Evolutionary conservation across 2,113 vertebrate species (phyloP), one percentile per base, ranked within the genome.

Genomic region (Arothron firmamentum): DNA sequence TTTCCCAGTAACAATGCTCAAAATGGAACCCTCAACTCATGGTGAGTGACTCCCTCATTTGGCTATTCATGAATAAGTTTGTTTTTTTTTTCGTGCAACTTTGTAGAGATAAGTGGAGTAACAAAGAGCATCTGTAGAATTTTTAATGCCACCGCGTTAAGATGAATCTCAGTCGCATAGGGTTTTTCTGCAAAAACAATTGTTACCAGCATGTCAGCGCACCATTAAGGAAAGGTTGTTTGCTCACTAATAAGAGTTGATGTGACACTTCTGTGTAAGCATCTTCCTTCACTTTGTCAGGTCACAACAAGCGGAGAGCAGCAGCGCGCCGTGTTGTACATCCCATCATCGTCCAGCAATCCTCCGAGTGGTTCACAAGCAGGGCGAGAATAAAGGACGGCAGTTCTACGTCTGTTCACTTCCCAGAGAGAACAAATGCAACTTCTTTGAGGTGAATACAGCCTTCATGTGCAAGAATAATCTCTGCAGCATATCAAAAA

Each of bases 321-420:
- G 55, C 13, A 59, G 28, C 23, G 81, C n/a, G 16, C 94, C 94
- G 60, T 67, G 69, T 82, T 98, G 96, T 81, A 78, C 60, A 21
- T 85, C 88, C 67, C 95, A 99, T 58, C 41, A 56, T 2, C 85
- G 78, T 1, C 88, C 84, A 49, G 92, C 93, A 42, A 59, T 83
- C 71, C 92, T 95, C 67, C 83, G 91, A 47, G 78, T 93, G 57
- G 94, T 97, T 59, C 92, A 79, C 73, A 98, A 97, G 75, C 88
- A 90, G 0, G 95, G 96, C 6, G 91, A 91, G 52, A 97, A 97
- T 88, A 94, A 93, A 65, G 95, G 94, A 77, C 91, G 96, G 10
- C 90, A 77, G 60, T 98, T 98, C 79, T 96, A 94, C 19, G 63
- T 82, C 56, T 98, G 96, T 76, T 83, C 96, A 21, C 83, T 95